These are phyloP conservation scores for Diorhabda sublineata DNA, from an alignment of 1,140 invertebrate genomes.

Conservation along the genomic window DNA sequence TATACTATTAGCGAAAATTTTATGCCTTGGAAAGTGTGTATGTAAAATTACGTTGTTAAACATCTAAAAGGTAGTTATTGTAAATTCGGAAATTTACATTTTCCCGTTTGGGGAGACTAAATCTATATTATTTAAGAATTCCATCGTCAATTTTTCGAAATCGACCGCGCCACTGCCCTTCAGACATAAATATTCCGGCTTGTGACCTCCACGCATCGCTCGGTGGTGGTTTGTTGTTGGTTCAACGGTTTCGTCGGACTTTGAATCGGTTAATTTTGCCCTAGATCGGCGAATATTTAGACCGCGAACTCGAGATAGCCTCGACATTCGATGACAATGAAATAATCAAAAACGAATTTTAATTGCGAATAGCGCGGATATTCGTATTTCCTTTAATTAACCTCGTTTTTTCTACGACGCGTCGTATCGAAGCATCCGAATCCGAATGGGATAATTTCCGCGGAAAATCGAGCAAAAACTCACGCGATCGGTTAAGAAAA, in stretches of 20 bases:
- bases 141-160: too few relatives aligned
- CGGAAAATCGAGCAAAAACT: too few relatives aligned
- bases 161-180: slow-evolving; percentile 4
- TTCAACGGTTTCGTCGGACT: slow-evolving; percentile 10
- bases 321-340: neutral
- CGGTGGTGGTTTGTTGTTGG: neutral
- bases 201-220: slow-evolving; percentile 7
- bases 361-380: neutral
- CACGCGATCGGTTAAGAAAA: too few relatives aligned
- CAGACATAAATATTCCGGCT: slow-evolving; percentile 4
- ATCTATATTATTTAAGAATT: too few relatives aligned
- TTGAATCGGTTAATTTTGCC: slow-evolving; percentile 6
- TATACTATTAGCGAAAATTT: too few relatives aligned
- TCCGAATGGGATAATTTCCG: too few relatives aligned
- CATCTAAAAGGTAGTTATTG: too few relatives aligned
- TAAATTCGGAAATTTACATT: too few relatives aligned
- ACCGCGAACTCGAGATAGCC: neutral
- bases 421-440: neutral
- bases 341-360: neutral
- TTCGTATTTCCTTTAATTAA: neutral
- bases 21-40: too few relatives aligned
- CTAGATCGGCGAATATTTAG: neutral
- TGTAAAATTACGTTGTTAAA: too few relatives aligned
- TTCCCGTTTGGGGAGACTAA: too few relatives aligned
- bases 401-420: neutral